phyloP scores from a whole-genome alignment of 2,797 vertebrate species.

The Staurois parvus region DNA sequence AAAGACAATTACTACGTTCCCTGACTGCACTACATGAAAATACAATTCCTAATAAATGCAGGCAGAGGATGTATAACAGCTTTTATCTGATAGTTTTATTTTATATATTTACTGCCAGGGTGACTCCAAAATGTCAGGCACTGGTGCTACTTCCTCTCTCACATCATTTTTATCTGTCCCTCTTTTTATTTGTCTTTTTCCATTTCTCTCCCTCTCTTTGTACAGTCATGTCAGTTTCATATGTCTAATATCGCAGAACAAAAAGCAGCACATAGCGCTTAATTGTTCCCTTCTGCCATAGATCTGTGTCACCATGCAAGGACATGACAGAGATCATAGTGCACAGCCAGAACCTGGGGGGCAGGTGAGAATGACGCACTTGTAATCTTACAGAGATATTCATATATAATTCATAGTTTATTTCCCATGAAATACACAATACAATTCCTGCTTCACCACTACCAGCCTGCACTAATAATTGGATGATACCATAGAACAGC shows the following conservation, averaged over 20 bases:
- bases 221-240: background rate
- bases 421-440: background rate
- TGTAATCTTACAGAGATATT: background rate
- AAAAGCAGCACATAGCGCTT: background rate
- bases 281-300: background rate
- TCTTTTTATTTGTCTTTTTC: background rate
- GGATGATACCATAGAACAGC: background rate
- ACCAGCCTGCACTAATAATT: background rate
- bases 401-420: background rate
- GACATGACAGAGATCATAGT: background rate
- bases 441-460: background rate
- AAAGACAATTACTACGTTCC: too few species aligned
- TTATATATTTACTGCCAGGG: too few species aligned
- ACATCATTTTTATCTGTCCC: background rate
- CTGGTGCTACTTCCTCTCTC: background rate
- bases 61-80: too few species aligned
- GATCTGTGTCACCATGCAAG: background rate
- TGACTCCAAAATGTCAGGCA: too few species aligned
- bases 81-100: too few species aligned
- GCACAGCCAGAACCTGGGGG: background rate
- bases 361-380: background rate
- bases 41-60: too few species aligned
- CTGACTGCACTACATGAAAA: too few species aligned
- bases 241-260: background rate
- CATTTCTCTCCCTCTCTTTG: background rate